Evolutionary conservation across 35 echinoderm and acorn worm species (phyloP), one percentile per base, ranked within the genome.

Genomic region (Amphiura filiformis): DNA sequence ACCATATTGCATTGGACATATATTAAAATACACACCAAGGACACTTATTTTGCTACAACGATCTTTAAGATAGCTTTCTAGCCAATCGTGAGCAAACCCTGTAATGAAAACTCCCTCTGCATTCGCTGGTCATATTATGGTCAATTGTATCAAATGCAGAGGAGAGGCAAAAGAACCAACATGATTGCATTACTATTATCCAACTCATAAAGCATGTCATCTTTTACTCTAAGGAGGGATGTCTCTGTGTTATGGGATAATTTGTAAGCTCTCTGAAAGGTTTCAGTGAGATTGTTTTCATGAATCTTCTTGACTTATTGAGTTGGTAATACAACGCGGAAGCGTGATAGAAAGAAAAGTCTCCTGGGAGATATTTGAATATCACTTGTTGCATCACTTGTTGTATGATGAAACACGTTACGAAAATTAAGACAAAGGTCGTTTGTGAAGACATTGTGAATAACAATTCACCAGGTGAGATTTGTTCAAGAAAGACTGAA

Each of bases 181-280:
- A 38, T 34, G 1, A 82, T 22, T 42, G 80, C 37, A 30, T 28
- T 39, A 31, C 39, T 32, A 12, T 82, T 82, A 82, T 42, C 80
- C n/a, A 82, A 17, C 42, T 82, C 35, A 37, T 26, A 23, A 26
- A 82, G 28, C 3, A 39, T 41, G 13, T 39, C 80, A 40, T 82
- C 35, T 82, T 82, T 82, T 20, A 82, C 34, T 13, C 38, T n/a
- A 41, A 82, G 34, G 42, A 82, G 80, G 18, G 80, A 35, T 26
- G 80, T 82, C n/a, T 82, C 80, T 23, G 80, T 82, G 80, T 11
- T 82, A 42, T 82, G 80, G n/a, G 18, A 82, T 39, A 32, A 18
- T 26, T 30, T 18, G 28, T 70, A 70, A 26, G 61, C 61, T 15
- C 17, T 26, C 61, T 70, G 61, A 70, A 70, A 70, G 1, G 4